Evolutionary conservation across 2,797 vertebrate genomes (phyloP).

Genomic region (Falco cherrug): DNA sequence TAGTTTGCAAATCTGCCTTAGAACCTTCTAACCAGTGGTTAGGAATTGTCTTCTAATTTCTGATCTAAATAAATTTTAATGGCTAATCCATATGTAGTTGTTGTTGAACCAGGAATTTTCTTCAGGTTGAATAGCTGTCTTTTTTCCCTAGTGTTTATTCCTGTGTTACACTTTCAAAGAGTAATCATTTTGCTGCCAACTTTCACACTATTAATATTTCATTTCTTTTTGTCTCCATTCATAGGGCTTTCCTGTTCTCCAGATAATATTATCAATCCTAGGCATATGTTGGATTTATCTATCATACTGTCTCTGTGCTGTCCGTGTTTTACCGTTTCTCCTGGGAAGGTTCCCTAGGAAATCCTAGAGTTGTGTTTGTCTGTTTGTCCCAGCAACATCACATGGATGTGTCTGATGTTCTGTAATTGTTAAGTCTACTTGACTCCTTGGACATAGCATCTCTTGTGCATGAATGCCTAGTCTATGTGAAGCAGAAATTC

Average conservation of each 20-base stretch:
- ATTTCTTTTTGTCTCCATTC: not conserved
- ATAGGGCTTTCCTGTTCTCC: not conserved
- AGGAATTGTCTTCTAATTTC: constrained; percentile 4
- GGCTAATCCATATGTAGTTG: not conserved
- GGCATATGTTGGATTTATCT: not conserved
- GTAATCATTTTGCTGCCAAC: not conserved
- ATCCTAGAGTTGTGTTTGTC: not conserved
- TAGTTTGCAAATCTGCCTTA: not conserved
- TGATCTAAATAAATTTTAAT: constrained; percentile 6
- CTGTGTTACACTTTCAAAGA: not conserved
- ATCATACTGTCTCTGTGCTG: not conserved
- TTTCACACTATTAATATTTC: not conserved
- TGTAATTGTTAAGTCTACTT: not conserved
- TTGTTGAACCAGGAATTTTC: not conserved
- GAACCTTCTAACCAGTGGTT: not conserved
- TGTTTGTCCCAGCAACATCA: not conserved
- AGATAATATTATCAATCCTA: not conserved
- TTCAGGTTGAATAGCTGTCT: not conserved
- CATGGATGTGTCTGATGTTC: not conserved
- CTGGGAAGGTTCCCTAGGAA: not conserved
- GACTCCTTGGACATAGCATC: not conserved
- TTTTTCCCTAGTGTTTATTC: not conserved
- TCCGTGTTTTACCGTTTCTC: not conserved
- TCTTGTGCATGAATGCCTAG: not conserved
- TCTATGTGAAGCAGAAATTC: not conserved